Evolutionary conservation across 2,888 invertebrate species (phyloP).

Genomic region (Ashinkailepas kermadecensis): DNA sequence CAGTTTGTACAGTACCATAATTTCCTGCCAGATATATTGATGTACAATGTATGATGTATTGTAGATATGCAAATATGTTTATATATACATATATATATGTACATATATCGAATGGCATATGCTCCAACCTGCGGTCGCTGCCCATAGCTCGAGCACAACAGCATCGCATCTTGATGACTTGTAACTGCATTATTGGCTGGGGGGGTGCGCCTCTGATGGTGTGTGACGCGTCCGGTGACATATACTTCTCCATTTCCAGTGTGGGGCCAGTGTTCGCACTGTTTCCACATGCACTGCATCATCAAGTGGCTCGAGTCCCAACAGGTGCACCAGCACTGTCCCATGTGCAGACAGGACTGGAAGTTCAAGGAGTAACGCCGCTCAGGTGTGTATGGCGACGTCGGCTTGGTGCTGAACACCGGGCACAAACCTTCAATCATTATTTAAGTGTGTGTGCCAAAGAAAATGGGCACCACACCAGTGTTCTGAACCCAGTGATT

Average conservation of each 20-base stretch:
- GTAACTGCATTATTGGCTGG: too few species aligned
- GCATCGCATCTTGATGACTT: too few species aligned
- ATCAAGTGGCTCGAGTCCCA: conserved; percentile 95
- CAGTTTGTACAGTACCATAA: too few species aligned
- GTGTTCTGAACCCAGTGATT: neutral
- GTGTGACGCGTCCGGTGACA: too few species aligned
- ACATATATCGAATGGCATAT: too few species aligned
- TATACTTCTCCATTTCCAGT: conserved; percentile 49
- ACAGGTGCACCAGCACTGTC: conserved; percentile 48
- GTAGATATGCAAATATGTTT: too few species aligned
- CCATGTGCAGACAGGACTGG: conserved; percentile 98
- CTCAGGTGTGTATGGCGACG: neutral
- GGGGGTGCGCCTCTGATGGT: too few species aligned
- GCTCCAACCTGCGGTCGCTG: too few species aligned
- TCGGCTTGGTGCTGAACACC: neutral
- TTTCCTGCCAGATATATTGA: too few species aligned
- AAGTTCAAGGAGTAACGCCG: conserved; percentile 68
- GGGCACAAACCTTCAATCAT: neutral
- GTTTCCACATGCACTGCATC: conserved; percentile 99
- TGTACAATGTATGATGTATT: too few species aligned
- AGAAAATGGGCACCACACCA: neutral
- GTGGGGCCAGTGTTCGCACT: conserved; percentile 97
- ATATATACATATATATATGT: too few species aligned
- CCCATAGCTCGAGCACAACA: too few species aligned
- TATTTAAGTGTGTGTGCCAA: neutral